phyloP scores from a whole-genome alignment of 2,888 invertebrate species.

The Leptopilina drosophilae region DNA sequence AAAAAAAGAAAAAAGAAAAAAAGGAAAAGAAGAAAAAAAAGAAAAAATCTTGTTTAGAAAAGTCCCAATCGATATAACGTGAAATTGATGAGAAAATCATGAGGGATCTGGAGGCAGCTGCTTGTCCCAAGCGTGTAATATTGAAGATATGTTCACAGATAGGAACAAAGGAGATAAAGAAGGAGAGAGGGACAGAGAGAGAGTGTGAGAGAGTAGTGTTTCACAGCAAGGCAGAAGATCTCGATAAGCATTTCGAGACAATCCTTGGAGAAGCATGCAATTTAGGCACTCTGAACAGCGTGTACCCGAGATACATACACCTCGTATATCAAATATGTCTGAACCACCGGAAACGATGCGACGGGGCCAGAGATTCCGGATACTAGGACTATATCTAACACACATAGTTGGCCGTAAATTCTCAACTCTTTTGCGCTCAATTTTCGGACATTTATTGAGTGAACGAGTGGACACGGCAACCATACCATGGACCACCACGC shows the following conservation, averaged over 20 bases:
- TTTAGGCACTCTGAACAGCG: slow-evolving; percentile 56
- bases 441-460: slow-evolving; percentile 39
- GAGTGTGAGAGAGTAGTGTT: not conserved
- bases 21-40: not conserved
- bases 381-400: slow-evolving; percentile 31
- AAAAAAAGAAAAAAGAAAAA: not conserved
- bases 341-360: slow-evolving; percentile 63
- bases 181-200: slow-evolving; percentile 8
- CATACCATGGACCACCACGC: too few relatives aligned
- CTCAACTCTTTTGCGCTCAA: slow-evolving; percentile 36
- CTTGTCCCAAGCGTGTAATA: slow-evolving; percentile 56
- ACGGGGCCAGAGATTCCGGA: slow-evolving; percentile 51
- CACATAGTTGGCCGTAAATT: slow-evolving; percentile 28
- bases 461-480: slow-evolving; percentile 24
- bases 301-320: slow-evolving; percentile 63
- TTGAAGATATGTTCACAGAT: slow-evolving; percentile 57
- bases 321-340: slow-evolving; percentile 71
- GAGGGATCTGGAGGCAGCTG: slow-evolving; percentile 45
- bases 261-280: slow-evolving; percentile 61
- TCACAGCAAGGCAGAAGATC: slow-evolving; percentile 55
- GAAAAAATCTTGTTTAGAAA: slow-evolving; percentile 19
- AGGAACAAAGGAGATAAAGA: slow-evolving; percentile 23
- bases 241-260: slow-evolving; percentile 68
- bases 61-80: slow-evolving; percentile 35
- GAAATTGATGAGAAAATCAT: slow-evolving; percentile 58